Conservation (phyloP, 2,888 invertebrate genomes). For the Apodemia duryi region DNA sequence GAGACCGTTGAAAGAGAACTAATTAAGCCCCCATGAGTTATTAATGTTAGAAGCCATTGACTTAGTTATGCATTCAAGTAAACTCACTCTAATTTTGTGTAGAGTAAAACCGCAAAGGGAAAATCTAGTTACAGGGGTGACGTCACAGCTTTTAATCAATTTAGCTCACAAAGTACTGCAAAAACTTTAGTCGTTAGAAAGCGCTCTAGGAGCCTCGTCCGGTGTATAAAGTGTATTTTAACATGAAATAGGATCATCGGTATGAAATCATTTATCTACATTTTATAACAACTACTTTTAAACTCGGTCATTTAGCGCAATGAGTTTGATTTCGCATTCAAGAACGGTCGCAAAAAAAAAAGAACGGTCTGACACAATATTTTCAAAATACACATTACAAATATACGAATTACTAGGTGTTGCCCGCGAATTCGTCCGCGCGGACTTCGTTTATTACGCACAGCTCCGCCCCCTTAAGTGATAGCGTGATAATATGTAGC, state of each 20-base stretch:
- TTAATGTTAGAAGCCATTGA: not conserved
- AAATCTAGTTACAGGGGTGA: conserved; percentile 11
- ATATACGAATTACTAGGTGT: too few species aligned
- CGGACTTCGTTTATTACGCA: too few species aligned
- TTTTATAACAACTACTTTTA: too few species aligned
- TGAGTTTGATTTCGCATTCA: too few species aligned
- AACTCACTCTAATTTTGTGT: conserved; percentile 1
- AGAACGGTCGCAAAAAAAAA: too few species aligned
- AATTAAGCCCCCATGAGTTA: not conserved
- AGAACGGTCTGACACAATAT: too few species aligned
- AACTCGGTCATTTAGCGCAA: too few species aligned
- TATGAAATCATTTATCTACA: too few species aligned
- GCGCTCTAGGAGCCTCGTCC: not conserved
- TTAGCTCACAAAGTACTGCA: conserved; percentile 6
- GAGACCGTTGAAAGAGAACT: not conserved
- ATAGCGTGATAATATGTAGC: too few species aligned
- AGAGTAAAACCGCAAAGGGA: conserved; percentile 3
- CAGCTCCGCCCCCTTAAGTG: too few species aligned
- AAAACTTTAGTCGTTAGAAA: conserved; percentile 9
- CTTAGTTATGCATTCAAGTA: not conserved
- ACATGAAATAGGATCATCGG: not conserved
- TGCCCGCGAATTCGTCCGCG: too few species aligned
- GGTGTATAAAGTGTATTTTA: not conserved
- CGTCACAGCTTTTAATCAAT: conserved; percentile 10
- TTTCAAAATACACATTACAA: too few species aligned